Base-by-base conservation (phyloP, 2,888 invertebrate genomes). In the Drosophila nr. fundita region DNA sequence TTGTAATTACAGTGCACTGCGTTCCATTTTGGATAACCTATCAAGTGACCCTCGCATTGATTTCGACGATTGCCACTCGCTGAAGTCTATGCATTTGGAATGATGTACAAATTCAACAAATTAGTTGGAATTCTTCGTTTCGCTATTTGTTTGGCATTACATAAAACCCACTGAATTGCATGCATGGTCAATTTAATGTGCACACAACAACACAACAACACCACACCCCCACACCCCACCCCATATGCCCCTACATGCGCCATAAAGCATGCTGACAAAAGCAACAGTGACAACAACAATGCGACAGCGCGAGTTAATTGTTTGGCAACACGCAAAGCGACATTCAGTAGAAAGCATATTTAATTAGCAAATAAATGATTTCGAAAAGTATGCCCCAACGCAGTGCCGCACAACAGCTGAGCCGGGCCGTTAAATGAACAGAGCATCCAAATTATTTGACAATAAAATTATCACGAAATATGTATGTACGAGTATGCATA, bases 321-420 rank as follows among this genome's bases (percentile, higher is more conserved):
- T 64, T 61, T 27, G 30, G 54, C 77, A 69, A 45, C 64, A 71
- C 72, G 77, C 77, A 57, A 79, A 32, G 58, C 15, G 24, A n/a
- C 38, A 36, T 29, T 48, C 50, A 61, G 18, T 50, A 48, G 38
- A 62, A 60, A 72, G 55, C 59, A 76, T 73, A 80, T 89, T 89
- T 80, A 89, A 84, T 84, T 89, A 78, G 74, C 74, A 73, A 66
- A 68, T 76, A 83, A 84, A 83, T 87, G 67, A 83, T 74, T 83
- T 76, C 72, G 10, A 71, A 75, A 69, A 62, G 34, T 40, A 42
- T 18, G 21, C 18, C 2, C 30, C 34, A 60, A 40, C 21, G 40
- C 8, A 15, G 29, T 13, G 29, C 24, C 45, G 27, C 50, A 66
- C 27, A 38, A 21, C 52, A 45, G 52, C 45, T 42, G 61, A 42